phyloP scores from a whole-genome alignment of 1,140 invertebrate species.

The Pogonus chalceus region DNA sequence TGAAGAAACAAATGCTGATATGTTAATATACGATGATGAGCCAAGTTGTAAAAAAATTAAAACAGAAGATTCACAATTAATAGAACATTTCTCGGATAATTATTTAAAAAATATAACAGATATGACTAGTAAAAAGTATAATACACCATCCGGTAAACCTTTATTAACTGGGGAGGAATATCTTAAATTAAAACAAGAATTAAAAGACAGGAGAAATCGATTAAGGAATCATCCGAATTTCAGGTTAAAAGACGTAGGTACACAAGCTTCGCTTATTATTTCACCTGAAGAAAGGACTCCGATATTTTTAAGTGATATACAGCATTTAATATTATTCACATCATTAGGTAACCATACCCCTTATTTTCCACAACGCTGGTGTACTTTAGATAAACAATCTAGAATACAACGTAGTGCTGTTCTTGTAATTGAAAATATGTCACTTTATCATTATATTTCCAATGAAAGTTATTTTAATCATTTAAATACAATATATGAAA shows the following conservation, averaged over 20 bases:
- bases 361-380: constrained; percentile 65
- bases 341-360: constrained; percentile 59
- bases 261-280: constrained; percentile 45
- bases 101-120: constrained; percentile 18
- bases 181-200: constrained; percentile 40
- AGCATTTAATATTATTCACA: constrained; percentile 70
- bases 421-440: constrained; percentile 67
- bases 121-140: constrained; percentile 10
- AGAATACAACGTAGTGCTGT: constrained; percentile 59
- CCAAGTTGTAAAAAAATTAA: constrained; percentile 26
- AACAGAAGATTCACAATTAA: constrained; percentile 18
- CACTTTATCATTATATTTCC: constrained; percentile 58
- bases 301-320: constrained; percentile 69
- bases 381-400: constrained; percentile 60
- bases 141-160: constrained; percentile 17
- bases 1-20: constrained; percentile 8
- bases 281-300: constrained; percentile 51
- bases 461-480: constrained; percentile 51
- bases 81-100: constrained; percentile 10
- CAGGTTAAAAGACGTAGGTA: constrained; percentile 47
- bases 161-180: constrained; percentile 42
- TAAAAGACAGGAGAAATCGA: constrained; percentile 43
- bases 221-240: constrained; percentile 45
- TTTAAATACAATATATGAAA: constrained; percentile 46
- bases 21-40: constrained; percentile 18